These are phyloP conservation scores for Drosophila teissieri DNA, from an alignment of 1,140 invertebrate species.

Conservation along the genomic window DNA sequence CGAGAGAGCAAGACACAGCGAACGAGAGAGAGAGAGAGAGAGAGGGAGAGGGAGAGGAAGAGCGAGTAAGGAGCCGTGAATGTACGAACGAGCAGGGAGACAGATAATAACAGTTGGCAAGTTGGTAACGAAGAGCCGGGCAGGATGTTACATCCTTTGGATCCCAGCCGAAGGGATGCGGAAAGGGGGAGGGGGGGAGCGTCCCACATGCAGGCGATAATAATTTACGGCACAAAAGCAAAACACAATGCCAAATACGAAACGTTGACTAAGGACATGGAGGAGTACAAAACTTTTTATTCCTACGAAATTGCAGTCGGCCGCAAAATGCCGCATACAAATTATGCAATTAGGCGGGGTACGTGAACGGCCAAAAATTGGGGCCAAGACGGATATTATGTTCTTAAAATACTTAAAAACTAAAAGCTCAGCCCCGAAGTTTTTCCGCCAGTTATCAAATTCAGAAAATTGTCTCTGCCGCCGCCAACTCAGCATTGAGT, in stretches of 20 bases:
- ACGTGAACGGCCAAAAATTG: constrained; percentile 23
- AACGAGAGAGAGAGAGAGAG: constrained; percentile 7
- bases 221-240: constrained; percentile 68
- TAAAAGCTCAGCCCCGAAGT: constrained; percentile 42
- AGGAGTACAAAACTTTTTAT: constrained; percentile 60
- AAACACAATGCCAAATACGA: constrained; percentile 65
- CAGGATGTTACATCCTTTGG: constrained; percentile 39
- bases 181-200: not conserved
- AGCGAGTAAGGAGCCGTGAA: constrained; percentile 10
- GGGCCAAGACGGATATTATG: constrained; percentile 51
- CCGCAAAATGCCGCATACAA: constrained; percentile 72
- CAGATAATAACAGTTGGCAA: constrained; percentile 79
- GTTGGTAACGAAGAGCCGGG: constrained; percentile 48
- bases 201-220: constrained; percentile 53
- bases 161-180: not conserved
- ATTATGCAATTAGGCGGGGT: constrained; percentile 78
- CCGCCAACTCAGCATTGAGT: constrained; percentile 14
- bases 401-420: constrained; percentile 31
- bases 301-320: constrained; percentile 41
- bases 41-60: not conserved
- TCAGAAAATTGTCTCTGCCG: constrained; percentile 39
- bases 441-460: constrained; percentile 61
- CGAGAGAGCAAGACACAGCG: constrained; percentile 10
- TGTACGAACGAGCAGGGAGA: constrained; percentile 50
- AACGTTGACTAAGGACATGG: constrained; percentile 24